These are phyloP conservation scores for Leucopsar rothschildi DNA, from an alignment of 2,113 vertebrate species.

Conservation along the genomic window DNA sequence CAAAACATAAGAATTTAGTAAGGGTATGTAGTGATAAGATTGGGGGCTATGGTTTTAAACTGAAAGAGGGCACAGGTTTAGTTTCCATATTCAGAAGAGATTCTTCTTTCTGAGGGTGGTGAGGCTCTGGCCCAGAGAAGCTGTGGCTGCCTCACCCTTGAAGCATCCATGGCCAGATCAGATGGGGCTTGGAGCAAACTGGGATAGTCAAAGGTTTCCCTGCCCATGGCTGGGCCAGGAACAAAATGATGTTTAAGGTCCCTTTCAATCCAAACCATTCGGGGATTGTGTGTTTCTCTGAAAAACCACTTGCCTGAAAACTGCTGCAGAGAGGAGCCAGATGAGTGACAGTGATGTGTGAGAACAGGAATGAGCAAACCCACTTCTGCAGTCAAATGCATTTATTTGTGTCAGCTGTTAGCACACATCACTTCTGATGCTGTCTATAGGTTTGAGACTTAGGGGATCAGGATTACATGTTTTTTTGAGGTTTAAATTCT, in stretches of 20 bases:
- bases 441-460: background rate
- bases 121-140: background rate
- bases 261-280: background rate
- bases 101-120: background rate
- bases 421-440: rapidly evolving
- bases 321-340: background rate
- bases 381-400: background rate
- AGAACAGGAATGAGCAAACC: background rate
- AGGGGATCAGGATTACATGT: background rate
- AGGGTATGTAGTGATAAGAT: background rate
- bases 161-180: background rate
- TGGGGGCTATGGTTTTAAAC: background rate
- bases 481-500: background rate
- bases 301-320: background rate
- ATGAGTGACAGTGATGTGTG: background rate
- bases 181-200: rapidly evolving
- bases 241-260: background rate
- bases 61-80: background rate
- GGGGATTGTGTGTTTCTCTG: background rate
- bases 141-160: rapidly evolving
- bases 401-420: background rate
- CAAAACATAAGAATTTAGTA: background rate
- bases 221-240: background rate
- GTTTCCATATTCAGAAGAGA: background rate
- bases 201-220: background rate